Evolutionary conservation across 2,797 vertebrate species (phyloP), one percentile per base, ranked within the genome.

Genomic region (Lepilemur ruficaudatus): DNA sequence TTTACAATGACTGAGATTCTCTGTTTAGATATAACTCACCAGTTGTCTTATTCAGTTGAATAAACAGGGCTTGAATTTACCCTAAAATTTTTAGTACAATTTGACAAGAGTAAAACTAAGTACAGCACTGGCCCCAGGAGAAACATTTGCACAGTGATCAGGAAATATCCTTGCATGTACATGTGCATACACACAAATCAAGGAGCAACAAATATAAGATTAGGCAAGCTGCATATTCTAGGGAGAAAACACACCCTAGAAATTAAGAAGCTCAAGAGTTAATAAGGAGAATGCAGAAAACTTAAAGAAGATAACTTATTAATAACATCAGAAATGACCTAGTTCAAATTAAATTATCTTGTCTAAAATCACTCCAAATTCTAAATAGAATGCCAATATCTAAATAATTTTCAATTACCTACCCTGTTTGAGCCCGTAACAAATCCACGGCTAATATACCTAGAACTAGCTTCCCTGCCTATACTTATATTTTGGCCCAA

Each of bases 11-110:
- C 75, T 73, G 22, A 67, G 50, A 70, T 67, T 89, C 50, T 69
- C 93, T 85, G n/a, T 94, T 48, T 84, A 93, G 6, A 57, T 61
- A 65, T 22, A 96, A 88, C n/a, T 96, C 57, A 88, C 41, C 78
- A 94, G 65, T 12, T 88, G 2, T 92, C 73, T 95, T 88, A 95
- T 65, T 91, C 7, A 61, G 15, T n/a, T 96, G 10, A 88, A 59
- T 84, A 22, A 92, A 94, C 2, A 90, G n/a, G 83, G 7, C 30
- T 65, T 79, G 94, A 96, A 84, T 11, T 78, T 76, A 95, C 17
- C 84, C 89, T 90, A 78, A 76, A 93, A 85, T n/a, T 83, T 89
- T 96, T 59, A 48, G 48, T 13, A 91, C 48, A 81, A 57, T 23
- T 23, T 87, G 12, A 75, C 25, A 88, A 89, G 72, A 4, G 8